Percentiles rank a stretch among this genome's conserved stretches.
These are phyloP conservation scores for Dasyprocta punctata DNA, from an alignment of 2,113 vertebrate genomes.

Conservation along the genomic window DNA sequence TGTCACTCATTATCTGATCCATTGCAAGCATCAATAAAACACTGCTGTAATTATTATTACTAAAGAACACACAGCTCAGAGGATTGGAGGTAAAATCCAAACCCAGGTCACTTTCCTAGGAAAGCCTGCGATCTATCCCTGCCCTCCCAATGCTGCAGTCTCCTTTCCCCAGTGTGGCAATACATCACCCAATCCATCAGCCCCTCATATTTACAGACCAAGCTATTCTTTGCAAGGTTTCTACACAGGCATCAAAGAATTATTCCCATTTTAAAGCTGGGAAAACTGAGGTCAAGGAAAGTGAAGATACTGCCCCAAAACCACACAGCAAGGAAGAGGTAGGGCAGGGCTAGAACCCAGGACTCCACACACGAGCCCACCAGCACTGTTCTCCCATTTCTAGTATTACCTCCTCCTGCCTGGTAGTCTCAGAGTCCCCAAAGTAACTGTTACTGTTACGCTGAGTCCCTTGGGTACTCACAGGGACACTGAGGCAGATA, in stretches of 20 bases:
- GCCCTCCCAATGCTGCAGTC: neutral
- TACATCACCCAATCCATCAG: neutral
- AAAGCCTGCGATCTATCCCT: neutral
- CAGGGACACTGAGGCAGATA: neutral
- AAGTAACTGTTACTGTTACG: neutral
- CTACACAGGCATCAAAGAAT: neutral
- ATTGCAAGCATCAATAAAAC: fast-evolving
- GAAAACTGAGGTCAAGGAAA: neutral
- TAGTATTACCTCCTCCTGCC: neutral
- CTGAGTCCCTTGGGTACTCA: neutral
- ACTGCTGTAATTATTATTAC: neutral
- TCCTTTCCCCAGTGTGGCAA: neutral
- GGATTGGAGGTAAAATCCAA: neutral
- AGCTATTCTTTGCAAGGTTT: too few species aligned
- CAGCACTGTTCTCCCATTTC: neutral
- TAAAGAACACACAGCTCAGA: neutral
- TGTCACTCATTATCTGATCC: neutral
- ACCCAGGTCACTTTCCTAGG: neutral
- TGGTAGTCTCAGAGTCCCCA: neutral
- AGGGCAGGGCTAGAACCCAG: neutral
- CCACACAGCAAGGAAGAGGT: neutral
- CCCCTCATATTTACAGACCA: fast-evolving
- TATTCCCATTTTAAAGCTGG: neutral
- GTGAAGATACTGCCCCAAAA: neutral
- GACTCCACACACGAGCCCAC: neutral